phyloP scores from a whole-genome alignment of 1,140 invertebrate species.

The Caenorhabditis latens region DNA sequence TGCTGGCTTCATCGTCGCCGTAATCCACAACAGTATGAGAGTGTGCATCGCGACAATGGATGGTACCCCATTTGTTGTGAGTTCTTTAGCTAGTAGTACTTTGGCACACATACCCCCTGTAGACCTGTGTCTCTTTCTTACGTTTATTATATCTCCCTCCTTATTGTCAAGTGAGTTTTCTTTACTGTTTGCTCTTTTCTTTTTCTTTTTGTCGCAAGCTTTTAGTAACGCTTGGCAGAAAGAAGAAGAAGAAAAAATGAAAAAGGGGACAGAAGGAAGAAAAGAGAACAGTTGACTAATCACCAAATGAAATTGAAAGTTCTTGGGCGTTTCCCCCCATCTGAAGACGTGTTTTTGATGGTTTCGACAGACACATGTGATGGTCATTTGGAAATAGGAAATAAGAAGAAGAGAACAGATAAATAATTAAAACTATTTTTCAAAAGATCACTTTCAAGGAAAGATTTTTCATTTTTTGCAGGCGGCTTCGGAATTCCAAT shows the following conservation, averaged over 20 bases:
- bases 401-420: neutral
- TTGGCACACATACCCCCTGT: constrained; percentile 30
- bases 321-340: constrained; percentile 30
- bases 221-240: neutral
- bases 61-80: constrained; percentile 69
- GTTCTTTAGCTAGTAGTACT: constrained; percentile 50
- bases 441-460: neutral
- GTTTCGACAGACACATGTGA: constrained; percentile 1
- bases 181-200: constrained; percentile 35
- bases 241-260: neutral
- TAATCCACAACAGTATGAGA: constrained; percentile 68
- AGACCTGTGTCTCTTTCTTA: neutral
- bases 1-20: constrained; percentile 68
- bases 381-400: constrained; percentile 28
- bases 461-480: constrained; percentile 59
- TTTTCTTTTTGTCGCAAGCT: neutral
- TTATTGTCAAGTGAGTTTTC: constrained; percentile 47
- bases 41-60: constrained; percentile 65
- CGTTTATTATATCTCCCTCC: neutral
- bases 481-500: constrained; percentile 69
- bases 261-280: neutral
- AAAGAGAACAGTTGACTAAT: constrained; percentile 52
- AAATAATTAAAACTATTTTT: neutral
- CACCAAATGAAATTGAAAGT: constrained; percentile 53
- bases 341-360: constrained; percentile 41